Evolutionary conservation across 2,113 vertebrate species (phyloP), one percentile per base, ranked within the genome.

Genomic region (Brienomyrus longianalis): DNA sequence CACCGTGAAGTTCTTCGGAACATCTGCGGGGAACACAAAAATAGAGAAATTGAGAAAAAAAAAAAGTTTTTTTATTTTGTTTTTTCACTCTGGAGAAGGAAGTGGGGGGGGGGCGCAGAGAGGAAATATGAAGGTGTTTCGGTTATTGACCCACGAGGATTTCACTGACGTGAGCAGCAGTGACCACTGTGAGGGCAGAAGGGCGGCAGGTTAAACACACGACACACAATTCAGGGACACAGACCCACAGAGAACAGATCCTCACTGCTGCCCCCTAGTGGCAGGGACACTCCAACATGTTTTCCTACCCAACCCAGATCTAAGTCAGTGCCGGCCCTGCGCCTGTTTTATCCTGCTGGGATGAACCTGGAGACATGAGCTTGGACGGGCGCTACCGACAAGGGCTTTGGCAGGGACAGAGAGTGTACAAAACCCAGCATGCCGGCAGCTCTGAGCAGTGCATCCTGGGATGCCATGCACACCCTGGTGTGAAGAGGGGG

Each of bases 1-100:
- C 90, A 99, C 97, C 62, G 97, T 99, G 94, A 99, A 99, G 95
- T 99, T 99, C 95, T 98, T 99, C 87, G 98, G 98, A 0, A 99
- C 97, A 95, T 99, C 98, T 99, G 95, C 86, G 54, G 56, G 93
- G 54, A 90, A 91, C 70, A 88, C 54, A 91, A 88, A 92, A 74
- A 50, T 21, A 90, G 51, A 74, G 90, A 50, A 83, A 52, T 17
- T 89, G 88, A 91, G n/a, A 90, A 0, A 89, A 27, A 31, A 27
- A 85, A 1, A 70, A 70, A 35, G 3, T 2, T 17, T 10, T 10
- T 62, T 66, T 27, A 0, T 31, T 31, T 31, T 0, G 3, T 11
- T 27, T 27, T 27, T 3, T 11, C n/a, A 70, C 10, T 70, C 62
- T 13, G n/a, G n/a, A 66, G 59, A 66, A 27, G 9, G 52, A 5